These are phyloP conservation scores for Blastomussa wellsi DNA, from an alignment of 92 coral and sea anemone genomes.

Conservation along the genomic window DNA sequence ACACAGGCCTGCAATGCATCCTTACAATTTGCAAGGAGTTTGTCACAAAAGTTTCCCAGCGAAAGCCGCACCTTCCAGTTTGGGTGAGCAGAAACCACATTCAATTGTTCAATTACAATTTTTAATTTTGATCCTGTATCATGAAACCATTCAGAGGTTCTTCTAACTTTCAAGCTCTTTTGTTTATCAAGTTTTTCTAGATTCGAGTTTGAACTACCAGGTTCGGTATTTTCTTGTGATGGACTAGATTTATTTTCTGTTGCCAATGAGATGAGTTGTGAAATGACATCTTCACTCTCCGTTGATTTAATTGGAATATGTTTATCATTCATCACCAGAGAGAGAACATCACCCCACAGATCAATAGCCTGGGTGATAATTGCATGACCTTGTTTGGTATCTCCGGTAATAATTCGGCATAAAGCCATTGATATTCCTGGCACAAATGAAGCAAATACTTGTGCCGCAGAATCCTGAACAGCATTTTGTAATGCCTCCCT, in stretches of 20 bases:
- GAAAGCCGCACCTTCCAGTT: conserved; percentile 93
- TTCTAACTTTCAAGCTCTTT: conserved; percentile 51
- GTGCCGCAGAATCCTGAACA: conserved; percentile 49
- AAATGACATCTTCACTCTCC: conserved; percentile 48
- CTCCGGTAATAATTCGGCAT: conserved; percentile 62
- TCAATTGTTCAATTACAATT: conserved; percentile 69
- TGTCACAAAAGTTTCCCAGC: conserved; percentile 63
- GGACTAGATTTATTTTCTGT: neutral
- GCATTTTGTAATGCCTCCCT: conserved; percentile 22
- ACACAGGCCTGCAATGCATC: conserved; percentile 67
- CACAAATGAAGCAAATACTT: conserved; percentile 81
- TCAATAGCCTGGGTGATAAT: conserved; percentile 67
- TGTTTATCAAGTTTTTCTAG: conserved; percentile 30
- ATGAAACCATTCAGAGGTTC: conserved; percentile 65
- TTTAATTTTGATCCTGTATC: conserved; percentile 78
- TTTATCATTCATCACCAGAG: conserved; percentile 81
- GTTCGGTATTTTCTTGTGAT: conserved; percentile 6
- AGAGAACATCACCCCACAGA: conserved; percentile 66
- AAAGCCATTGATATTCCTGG: conserved; percentile 91
- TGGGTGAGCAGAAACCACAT: conserved; percentile 46
- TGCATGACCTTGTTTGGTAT: conserved; percentile 77
- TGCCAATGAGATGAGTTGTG: conserved; percentile 55
- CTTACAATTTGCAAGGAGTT: conserved; percentile 67
- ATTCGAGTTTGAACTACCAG: conserved; percentile 1
- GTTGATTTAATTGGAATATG: conserved; percentile 46